These are phyloP conservation scores for Spodoptera exigua DNA, from an alignment of 2,888 invertebrate genomes.

Conservation along the genomic window DNA sequence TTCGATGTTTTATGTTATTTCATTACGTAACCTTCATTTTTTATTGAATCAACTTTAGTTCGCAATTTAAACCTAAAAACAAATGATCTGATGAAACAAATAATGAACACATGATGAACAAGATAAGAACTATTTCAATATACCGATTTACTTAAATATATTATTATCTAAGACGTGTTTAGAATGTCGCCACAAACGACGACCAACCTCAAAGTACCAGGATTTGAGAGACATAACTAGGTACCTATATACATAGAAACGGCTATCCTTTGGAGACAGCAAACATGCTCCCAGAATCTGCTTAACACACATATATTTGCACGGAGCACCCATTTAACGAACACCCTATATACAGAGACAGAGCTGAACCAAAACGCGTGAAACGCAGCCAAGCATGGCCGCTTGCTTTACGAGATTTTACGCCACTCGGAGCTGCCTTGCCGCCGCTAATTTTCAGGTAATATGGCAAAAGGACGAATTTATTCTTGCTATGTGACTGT, in stretches of 20 bases:
- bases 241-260: no score
- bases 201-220: conserved; percentile 4
- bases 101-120: no score
- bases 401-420: conserved; percentile 56
- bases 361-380: conserved; percentile 52
- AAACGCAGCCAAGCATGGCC: conserved; percentile 46
- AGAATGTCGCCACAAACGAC: background rate
- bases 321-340: conserved; percentile 37
- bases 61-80: no score
- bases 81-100: no score
- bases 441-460: conserved; percentile 44
- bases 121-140: no score
- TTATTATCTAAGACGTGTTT: no score
- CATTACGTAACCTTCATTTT: no score
- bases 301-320: conserved; percentile 33
- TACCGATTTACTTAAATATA: no score
- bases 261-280: conserved; percentile 1
- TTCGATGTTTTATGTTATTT: no score
- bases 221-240: conserved; percentile 6
- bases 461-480: conserved; percentile 47
- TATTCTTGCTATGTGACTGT: conserved; percentile 24
- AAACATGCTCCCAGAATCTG: conserved; percentile 12
- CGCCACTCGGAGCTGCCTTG: conserved; percentile 36
- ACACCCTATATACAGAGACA: conserved; percentile 31
- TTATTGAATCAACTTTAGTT: no score